Conservation (phyloP, 2,113 vertebrate species). For the Todiramphus saurophagus region DNA sequence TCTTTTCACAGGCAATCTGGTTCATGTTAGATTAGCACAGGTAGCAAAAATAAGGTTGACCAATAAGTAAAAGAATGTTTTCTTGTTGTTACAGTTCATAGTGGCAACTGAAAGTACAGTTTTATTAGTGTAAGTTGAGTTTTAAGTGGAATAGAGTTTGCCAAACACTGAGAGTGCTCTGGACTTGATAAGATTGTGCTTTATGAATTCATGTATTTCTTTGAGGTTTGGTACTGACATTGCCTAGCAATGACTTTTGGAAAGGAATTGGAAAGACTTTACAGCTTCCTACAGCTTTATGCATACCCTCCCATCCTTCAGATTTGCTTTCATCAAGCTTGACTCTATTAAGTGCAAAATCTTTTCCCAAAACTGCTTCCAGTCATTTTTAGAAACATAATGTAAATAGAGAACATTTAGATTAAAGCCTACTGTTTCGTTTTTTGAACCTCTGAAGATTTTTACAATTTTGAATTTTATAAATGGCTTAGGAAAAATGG, state of each 20-base stretch:
- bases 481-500: conserved; percentile 9
- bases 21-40: background rate
- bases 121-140: background rate
- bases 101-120: background rate
- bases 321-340: background rate
- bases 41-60: background rate
- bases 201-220: background rate
- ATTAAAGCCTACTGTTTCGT: conserved; percentile 7
- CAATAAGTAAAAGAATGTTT: background rate
- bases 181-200: background rate
- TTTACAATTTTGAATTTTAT: background rate
- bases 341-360: background rate
- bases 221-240: background rate
- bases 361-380: background rate
- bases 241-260: background rate
- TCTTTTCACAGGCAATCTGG: background rate
- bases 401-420: conserved; percentile 29
- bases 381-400: background rate
- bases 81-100: background rate
- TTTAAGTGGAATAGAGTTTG: background rate
- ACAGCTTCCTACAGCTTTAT: background rate
- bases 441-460: background rate
- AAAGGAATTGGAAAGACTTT: background rate
- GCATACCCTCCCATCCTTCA: background rate
- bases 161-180: background rate